Base-by-base conservation (phyloP, 2,888 invertebrate genomes). In the Erannis defoliaria region DNA sequence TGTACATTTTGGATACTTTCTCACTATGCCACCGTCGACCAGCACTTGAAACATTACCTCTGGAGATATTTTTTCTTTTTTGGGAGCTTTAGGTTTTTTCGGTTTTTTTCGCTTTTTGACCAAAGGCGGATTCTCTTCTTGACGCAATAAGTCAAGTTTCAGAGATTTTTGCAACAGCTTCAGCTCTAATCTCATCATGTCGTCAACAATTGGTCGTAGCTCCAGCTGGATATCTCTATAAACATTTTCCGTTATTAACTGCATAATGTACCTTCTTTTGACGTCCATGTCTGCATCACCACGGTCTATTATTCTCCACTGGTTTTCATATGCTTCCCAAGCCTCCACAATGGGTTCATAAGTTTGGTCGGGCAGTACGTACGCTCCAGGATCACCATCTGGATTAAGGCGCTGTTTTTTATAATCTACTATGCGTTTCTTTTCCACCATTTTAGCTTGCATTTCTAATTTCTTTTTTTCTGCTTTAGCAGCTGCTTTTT, bases 21-120 rank as follows among this genome's bases (percentile, higher is more conserved):
- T 93, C 50, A 97, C 95, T 60, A 97, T 95, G 5, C 95, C 95
- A 71, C 94, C 93, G 73, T 95, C 94, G 4, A 95, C 95, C 59
- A 97, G 89, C 76, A 95, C 94, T 81, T 96, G 95, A 75, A 96
- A 97, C 74, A 97, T 90, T n/a, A 94, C 94, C 71, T 94, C 95
- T 0, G 94, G 85, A 65, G 89, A 94, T n/a, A 74, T 67, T 65
- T 83, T 89, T 19, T 60, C 59, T 12, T 40, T 40, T 42, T 43
- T 48, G 4, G 35, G 35, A 4, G 14, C 5, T 37, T 49, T 60
- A 3, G 18, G 10, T 29, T 61, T 61, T 64, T 70, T 89, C 0
- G 91, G 90, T 37, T 85, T 91, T 61, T 84, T 89, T 38, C 91
- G 75, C 71, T 92, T 92, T 65, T 68, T 72, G n/a, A 71, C 78